Evolutionary conservation across 2,113 vertebrate species (phyloP), one percentile per base, ranked within the genome.

Genomic region (Aix galericulata): DNA sequence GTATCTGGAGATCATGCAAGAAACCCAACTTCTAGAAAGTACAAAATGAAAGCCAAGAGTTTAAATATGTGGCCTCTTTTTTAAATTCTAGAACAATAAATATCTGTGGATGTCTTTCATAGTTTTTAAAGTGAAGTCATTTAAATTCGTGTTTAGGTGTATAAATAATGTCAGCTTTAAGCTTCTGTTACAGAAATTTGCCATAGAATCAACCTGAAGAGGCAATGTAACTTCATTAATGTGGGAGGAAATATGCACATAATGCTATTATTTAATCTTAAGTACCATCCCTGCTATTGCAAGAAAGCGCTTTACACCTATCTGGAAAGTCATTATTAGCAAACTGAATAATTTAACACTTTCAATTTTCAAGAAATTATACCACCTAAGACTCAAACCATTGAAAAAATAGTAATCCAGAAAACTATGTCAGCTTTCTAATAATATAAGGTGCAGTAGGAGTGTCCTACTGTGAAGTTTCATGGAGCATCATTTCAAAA

Each of bases 181-280:
- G 26, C 26, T 82, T 92, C 58, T 89, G 23, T 82, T 84, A 64
- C 8, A 81, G 77, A 95, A 91, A 79, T 91, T 73, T 93, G 15
- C 53, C 26, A 72, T n/a, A 34, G 44, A 87, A 89, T 64, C 66
- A 53, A 85, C 91, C 82, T 89, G 79, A 94, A 86, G 55, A 80
- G 21, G 21, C 69, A 94, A 67, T 95, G 62, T 79, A 89, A 84
- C 26, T 94, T 86, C 88, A 86, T 93, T 83, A 93, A 90, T 38
- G 79, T 95, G 62, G 94, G 84, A 92, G 81, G 86, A 92, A 79
- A 73, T 82, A 53, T 13, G 29, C 6, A 5, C 46, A 71, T 83
- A 94, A 84, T 55, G 56, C 69, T 91, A 73, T 84, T 87, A 94
- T 93, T 93, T 92, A 93, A 82, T 69, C 83, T 83, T 34, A 78